A percentile compares a stretch with the other conserved stretches of the same genome.
Evolutionary conservation across 2,113 vertebrate species (phyloP).

Genomic region (Leptobrachium leishanense): DNA sequence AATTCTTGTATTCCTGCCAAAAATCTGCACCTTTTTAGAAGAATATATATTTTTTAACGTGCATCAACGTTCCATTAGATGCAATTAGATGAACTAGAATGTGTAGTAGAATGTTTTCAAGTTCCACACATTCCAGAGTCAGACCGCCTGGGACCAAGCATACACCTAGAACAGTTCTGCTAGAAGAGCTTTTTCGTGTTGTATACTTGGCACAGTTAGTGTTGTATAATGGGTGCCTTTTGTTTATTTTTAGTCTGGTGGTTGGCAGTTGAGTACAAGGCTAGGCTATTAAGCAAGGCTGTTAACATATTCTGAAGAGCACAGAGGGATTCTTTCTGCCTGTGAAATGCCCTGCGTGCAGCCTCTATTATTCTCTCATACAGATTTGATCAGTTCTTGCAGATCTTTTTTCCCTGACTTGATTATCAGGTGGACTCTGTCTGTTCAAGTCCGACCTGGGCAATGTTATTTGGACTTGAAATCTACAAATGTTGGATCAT

Average conservation of each 20-base stretch:
- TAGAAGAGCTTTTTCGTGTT: constrained; percentile 1
- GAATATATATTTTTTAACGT: too few species aligned
- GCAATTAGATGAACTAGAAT: neutral
- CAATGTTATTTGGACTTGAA: too few species aligned
- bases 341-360: neutral
- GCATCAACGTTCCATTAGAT: neutral
- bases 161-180: neutral
- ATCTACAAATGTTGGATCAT: too few species aligned
- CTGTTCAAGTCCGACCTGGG: too few species aligned
- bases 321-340: neutral
- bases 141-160: too few species aligned
- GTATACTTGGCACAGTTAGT: neutral
- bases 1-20: neutral
- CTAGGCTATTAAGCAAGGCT: constrained; percentile 27
- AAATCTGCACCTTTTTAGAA: neutral
- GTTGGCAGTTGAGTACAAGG: neutral
- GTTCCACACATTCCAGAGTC: too few species aligned
- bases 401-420: neutral
- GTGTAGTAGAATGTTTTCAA: neutral
- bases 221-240: neutral
- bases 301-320: constrained; percentile 26
- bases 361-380: neutral
- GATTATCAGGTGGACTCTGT: too few species aligned
- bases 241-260: constrained; percentile 5
- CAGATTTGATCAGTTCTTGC: neutral